Evolutionary conservation across 2,113 vertebrate species (phyloP), one percentile per base, ranked within the genome.

Genomic region (Uropsilus gracilis): DNA sequence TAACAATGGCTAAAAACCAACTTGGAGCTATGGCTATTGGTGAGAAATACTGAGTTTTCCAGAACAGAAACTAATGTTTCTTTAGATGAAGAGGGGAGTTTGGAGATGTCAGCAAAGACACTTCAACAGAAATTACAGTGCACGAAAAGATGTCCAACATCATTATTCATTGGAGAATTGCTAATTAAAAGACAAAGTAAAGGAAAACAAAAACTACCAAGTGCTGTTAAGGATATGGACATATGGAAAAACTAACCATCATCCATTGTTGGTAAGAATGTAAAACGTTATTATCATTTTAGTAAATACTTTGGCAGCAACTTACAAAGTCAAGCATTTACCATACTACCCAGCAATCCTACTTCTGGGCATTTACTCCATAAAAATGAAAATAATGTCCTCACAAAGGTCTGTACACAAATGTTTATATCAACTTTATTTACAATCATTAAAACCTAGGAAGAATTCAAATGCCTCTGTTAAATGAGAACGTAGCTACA

Each of bases 301-400:
- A 28, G 46, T 48, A 68, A 81, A 63, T 34, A 72, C 24, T 44
- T 92, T 44, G 57, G 42, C 28, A 53, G 44, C 46, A 61, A 72
- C 46, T 86, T 63, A 32, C 8, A 73, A 32, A 76, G 24, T 57
- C 86, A 75, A 89, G 89, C n/a, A 44, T 32, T 37, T 57, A 39
- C 10, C 3, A 4, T 30, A n/a, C 30, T 64, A 63, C n/a, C 63
- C 39, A 71, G 18, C 39, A 86, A 59, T 37, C 13, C 11, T 63
- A 76, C 24, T 14, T 39, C 20, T 30, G 69, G 24, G 5, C 17
- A 48, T 71, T 64, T 6, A 72, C 32, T 6, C 55, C 66, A 50
- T 4, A 95, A 24, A 94, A 95, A 57, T 26, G 37, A 90, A 92
- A 95, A 22, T 17, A 39, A 57, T 83, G 16, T 37, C 30, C 34